phyloP scores from a whole-genome alignment of 2,113 vertebrate genomes.

The Nycticryphes semicollaris region DNA sequence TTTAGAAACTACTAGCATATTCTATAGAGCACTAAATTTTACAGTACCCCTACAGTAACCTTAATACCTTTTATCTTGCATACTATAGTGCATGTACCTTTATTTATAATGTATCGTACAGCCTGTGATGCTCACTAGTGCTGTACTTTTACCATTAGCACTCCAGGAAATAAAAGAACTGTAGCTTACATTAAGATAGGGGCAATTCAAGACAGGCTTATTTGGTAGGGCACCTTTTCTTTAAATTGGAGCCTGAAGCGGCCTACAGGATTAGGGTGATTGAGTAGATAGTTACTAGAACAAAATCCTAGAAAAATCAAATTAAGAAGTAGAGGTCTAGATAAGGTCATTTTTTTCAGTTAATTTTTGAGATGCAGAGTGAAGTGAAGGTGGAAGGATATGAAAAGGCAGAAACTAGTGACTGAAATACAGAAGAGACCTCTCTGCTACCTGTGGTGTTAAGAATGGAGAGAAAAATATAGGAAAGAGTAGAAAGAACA shows the following conservation, averaged over 20 bases:
- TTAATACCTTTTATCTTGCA: constrained; percentile 65
- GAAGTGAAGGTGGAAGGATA: not conserved
- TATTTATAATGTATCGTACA: constrained; percentile 63
- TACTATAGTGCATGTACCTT: constrained; percentile 17
- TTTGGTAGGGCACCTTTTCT: not conserved
- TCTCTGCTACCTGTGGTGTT: not conserved
- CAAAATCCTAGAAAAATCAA: not conserved
- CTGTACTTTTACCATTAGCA: constrained; percentile 42
- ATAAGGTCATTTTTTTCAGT: not conserved
- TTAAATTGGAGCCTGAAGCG: not conserved
- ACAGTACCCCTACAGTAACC: constrained; percentile 55
- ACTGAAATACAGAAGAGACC: not conserved
- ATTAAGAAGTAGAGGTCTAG: not conserved
- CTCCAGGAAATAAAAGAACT: constrained; percentile 47
- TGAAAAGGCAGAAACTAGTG: not conserved
- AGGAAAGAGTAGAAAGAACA: not conserved
- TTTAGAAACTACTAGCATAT: constrained; percentile 58
- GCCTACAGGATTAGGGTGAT: not conserved
- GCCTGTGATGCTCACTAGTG: constrained; percentile 37
- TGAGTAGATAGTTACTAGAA: not conserved
- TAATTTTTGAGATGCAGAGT: not conserved
- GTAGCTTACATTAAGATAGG: not conserved
- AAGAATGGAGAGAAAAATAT: not conserved
- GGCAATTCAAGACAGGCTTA: not conserved
- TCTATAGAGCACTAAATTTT: constrained; percentile 65